A percentile compares a stretch with the other conserved stretches of the same genome.
Conservation (phyloP, 2,113 vertebrate genomes). For the Dendrocopos noguchii region DNA sequence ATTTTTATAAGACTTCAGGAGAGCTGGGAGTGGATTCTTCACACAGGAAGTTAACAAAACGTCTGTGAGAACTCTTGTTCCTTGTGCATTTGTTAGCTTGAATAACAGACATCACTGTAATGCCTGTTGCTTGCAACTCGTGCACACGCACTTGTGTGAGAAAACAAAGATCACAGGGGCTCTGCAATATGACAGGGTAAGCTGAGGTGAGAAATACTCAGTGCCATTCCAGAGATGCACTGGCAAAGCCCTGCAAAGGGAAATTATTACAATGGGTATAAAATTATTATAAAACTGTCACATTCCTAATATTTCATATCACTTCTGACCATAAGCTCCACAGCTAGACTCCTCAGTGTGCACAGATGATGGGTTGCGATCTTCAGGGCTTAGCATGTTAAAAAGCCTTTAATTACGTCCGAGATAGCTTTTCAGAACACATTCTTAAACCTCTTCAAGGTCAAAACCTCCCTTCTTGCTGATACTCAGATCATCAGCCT, state of each 20-base stretch:
- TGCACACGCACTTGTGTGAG: neutral
- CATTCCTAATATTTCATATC: conserved; percentile 79
- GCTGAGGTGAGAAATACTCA: conserved; percentile 61
- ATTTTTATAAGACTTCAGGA: neutral
- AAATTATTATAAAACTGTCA: conserved; percentile 82
- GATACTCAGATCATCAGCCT: conserved; percentile 66
- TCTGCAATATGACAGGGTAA: conserved; percentile 31
- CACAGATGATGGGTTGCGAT: conserved; percentile 65
- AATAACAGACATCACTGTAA: conserved; percentile 10
- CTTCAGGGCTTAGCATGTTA: conserved; percentile 70
- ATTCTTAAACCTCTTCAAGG: conserved; percentile 75
- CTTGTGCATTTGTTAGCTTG: neutral
- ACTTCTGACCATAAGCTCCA: conserved; percentile 78
- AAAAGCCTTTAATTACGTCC: conserved; percentile 78
- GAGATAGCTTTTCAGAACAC: conserved; percentile 55
- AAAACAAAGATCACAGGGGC: conserved; percentile 41
- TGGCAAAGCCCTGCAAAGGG: conserved; percentile 67
- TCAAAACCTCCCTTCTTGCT: conserved; percentile 67
- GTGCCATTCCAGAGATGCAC: conserved; percentile 63
- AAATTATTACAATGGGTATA: conserved; percentile 75
- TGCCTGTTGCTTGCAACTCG: conserved; percentile 34
- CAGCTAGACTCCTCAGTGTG: conserved; percentile 71
- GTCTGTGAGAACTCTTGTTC: conserved; percentile 11
- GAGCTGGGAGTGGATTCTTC: neutral
- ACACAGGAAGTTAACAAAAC: neutral